Conservation (phyloP, 1,140 invertebrate genomes). For the Mizuhopecten yessoensis region DNA sequence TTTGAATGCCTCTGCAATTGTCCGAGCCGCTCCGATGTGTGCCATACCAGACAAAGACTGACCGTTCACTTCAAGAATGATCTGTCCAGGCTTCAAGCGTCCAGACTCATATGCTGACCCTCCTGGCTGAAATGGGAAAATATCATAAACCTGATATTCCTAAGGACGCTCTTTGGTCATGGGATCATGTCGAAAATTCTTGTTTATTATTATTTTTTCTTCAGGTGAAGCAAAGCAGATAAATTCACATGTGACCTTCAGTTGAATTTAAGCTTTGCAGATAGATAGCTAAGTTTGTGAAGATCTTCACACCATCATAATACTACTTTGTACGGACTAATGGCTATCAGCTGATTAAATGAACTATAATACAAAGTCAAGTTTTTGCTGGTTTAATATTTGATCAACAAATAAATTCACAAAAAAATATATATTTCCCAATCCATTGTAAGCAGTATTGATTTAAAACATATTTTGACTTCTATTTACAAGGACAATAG, state of each 20-base stretch:
- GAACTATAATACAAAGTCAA: no score
- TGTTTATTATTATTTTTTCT: background rate
- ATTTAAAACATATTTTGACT: no score
- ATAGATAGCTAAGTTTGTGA: no score
- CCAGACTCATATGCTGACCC: constrained; percentile 96
- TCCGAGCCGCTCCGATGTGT: constrained; percentile 75
- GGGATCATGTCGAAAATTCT: background rate
- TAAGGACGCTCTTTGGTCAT: background rate
- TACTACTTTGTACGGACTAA: no score
- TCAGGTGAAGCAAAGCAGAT: background rate
- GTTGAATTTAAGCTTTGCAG: no score
- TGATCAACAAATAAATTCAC: no score
- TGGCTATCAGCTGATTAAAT: no score
- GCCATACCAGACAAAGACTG: constrained; percentile 88
- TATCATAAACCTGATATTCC: constrained; percentile 45
- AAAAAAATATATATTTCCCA: no score
- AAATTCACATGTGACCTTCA: background rate
- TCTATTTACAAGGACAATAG: no score
- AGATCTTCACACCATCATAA: no score
- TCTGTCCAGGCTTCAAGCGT: constrained; percentile 95
- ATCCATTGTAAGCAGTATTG: no score
- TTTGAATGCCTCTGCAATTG: constrained; percentile 80
- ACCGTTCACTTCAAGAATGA: constrained; percentile 96
- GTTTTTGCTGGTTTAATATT: no score
- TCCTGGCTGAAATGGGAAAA: constrained; percentile 89